Conservation (phyloP, 92 coral and sea anemone species). For the Diadumene lineata region DNA sequence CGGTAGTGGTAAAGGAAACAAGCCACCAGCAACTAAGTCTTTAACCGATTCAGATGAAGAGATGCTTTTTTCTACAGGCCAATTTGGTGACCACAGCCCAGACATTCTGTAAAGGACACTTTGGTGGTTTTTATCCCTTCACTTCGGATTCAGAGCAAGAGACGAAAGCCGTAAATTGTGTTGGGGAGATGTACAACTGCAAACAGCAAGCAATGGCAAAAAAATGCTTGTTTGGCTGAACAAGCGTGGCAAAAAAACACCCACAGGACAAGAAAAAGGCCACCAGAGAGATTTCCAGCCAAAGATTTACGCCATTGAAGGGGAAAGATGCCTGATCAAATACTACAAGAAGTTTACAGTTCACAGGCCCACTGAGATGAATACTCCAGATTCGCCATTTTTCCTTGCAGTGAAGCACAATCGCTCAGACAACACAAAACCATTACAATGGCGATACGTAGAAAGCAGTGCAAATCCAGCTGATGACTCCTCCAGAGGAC, state of each 20-base stretch:
- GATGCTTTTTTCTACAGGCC: conserved; percentile 19
- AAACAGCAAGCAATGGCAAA: neutral
- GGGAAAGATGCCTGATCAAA: conserved; percentile 34
- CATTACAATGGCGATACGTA: too few species aligned
- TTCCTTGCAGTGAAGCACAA: conserved; percentile 52
- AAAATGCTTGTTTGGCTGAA: conserved; percentile 28
- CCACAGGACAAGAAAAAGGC: conserved; percentile 31
- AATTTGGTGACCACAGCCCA: conserved; percentile 29
- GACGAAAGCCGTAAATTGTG: conserved; percentile 32
- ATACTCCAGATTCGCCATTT: conserved; percentile 50
- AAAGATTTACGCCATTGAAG: conserved; percentile 21
- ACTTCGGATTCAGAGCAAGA: conserved; percentile 38
- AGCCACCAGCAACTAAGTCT: too few species aligned
- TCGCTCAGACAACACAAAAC: too few species aligned
- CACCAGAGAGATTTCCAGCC: conserved; percentile 38
- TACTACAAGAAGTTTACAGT: conserved; percentile 48
- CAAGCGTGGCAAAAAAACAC: conserved; percentile 35
- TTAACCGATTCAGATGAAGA: conserved; percentile 36
- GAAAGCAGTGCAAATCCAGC: too few species aligned
- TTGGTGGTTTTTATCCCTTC: conserved; percentile 37
- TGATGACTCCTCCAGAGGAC: too few species aligned
- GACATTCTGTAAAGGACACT: conserved; percentile 32
- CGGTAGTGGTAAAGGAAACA: conserved; percentile 32
- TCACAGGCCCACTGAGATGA: conserved; percentile 58
- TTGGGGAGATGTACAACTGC: conserved; percentile 40